Evolutionary conservation across 1,140 invertebrate genomes (phyloP).

Genomic region (Drosophila saltans): DNA sequence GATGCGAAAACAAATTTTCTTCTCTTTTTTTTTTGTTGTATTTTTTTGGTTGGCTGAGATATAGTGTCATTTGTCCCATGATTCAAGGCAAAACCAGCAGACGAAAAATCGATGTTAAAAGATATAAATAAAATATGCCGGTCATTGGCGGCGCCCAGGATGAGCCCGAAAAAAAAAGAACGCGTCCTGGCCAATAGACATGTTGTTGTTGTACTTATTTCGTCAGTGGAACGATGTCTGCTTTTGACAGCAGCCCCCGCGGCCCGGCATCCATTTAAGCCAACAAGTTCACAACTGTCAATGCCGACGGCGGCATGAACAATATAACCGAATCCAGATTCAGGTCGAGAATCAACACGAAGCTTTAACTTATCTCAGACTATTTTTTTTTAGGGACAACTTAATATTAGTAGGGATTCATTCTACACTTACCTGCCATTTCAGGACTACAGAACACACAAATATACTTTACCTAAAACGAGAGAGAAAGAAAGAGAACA

Average conservation of each 20-base stretch:
- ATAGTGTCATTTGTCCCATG: conserved; percentile 35
- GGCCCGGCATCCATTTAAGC: background rate
- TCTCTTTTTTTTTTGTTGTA: background rate
- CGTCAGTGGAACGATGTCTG: conserved; percentile 47
- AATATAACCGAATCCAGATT: conserved; percentile 11
- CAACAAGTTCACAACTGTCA: conserved; percentile 25
- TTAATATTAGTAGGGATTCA: background rate
- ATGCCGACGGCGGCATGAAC: conserved; percentile 9
- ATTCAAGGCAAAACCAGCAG: conserved; percentile 10
- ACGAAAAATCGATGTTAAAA: conserved; percentile 51
- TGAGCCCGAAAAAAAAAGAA: conserved; percentile 10
- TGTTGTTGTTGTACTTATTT: conserved; percentile 42
- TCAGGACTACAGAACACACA: conserved; percentile 20
- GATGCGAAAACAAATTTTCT: conserved; percentile 13
- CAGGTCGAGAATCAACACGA: conserved; percentile 6
- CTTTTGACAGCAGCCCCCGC: conserved; percentile 61
- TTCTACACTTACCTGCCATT: conserved; percentile 60
- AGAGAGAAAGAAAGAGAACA: background rate
- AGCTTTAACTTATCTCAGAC: background rate
- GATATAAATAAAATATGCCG: conserved; percentile 60
- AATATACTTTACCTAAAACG: conserved; percentile 71
- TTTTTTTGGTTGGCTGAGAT: background rate
- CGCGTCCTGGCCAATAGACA: conserved; percentile 23
- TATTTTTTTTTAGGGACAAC: conserved; percentile 1
- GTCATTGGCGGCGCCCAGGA: conserved; percentile 56